These are phyloP conservation scores for Hyles euphorbiae DNA, from an alignment of 1,140 invertebrate genomes.

Conservation along the genomic window DNA sequence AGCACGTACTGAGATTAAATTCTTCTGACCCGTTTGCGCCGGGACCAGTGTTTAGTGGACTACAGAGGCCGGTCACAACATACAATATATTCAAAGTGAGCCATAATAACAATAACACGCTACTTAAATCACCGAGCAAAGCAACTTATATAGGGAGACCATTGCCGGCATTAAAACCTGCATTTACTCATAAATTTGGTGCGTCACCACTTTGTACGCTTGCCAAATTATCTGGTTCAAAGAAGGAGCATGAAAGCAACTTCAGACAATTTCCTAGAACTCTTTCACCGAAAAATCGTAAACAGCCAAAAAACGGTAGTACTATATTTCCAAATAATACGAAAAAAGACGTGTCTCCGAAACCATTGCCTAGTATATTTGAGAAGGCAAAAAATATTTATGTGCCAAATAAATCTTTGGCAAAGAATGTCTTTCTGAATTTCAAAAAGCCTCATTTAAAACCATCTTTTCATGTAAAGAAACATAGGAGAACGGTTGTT, in stretches of 20 bases:
- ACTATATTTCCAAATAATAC: constrained; percentile 30
- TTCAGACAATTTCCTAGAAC: constrained; percentile 44
- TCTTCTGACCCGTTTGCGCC: constrained; percentile 71
- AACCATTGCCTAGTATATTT: constrained; percentile 63
- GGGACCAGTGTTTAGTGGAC: constrained; percentile 69
- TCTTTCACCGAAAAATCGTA: constrained; percentile 61
- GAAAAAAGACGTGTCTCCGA: constrained; percentile 59
- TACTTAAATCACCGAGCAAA: constrained; percentile 60
- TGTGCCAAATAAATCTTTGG: constrained; percentile 67
- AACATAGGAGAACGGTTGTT: constrained; percentile 66
- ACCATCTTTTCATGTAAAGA: constrained; percentile 59
- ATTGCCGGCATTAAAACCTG: constrained; percentile 58
- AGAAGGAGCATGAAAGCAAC: constrained; percentile 53
- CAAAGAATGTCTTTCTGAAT: constrained; percentile 71
- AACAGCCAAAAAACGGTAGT: constrained; percentile 43
- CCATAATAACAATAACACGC: constrained; percentile 64
- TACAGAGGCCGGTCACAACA: constrained; percentile 60
- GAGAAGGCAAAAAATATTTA: constrained; percentile 70
- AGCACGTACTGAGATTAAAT: constrained; percentile 53
- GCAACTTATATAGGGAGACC: constrained; percentile 36
- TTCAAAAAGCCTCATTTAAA: constrained; percentile 68
- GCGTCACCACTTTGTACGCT: constrained; percentile 48
- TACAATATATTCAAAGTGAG: constrained; percentile 69
- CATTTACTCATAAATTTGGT: constrained; percentile 71
- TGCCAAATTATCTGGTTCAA: constrained; percentile 36